Evolutionary conservation across 2,888 invertebrate species (phyloP).

Genomic region (Julus scandinavius): DNA sequence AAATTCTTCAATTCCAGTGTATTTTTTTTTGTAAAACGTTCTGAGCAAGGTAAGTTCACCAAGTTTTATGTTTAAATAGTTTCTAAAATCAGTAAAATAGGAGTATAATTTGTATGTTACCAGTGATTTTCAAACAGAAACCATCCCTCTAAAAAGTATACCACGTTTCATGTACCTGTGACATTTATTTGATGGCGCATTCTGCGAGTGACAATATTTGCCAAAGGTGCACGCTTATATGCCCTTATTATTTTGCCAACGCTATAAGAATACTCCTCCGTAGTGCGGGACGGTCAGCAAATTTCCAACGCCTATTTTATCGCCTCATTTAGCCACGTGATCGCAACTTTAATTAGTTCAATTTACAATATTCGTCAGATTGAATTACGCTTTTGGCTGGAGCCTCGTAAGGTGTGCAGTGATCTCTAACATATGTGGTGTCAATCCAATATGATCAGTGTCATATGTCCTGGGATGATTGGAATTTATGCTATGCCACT

Average conservation of each 20-base stretch:
- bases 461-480: background rate
- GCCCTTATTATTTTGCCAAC: background rate
- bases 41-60: no score
- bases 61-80: no score
- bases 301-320: constrained; percentile 10
- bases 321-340: background rate
- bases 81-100: no score
- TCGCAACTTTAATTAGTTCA: background rate
- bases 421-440: background rate
- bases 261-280: background rate
- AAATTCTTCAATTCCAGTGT: no score
- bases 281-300: background rate
- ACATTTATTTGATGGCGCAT: constrained; percentile 34
- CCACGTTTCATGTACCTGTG: background rate
- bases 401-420: background rate
- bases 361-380: background rate
- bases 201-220: constrained; percentile 19
- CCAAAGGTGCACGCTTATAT: constrained; percentile 9
- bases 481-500: background rate
- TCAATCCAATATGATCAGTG: background rate
- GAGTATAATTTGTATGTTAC: no score
- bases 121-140: no score
- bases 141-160: background rate
- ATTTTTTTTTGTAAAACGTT: no score
- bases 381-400: background rate